Evolutionary conservation across 2,888 invertebrate genomes (phyloP).

Genomic region (Agrochola circellaris): DNA sequence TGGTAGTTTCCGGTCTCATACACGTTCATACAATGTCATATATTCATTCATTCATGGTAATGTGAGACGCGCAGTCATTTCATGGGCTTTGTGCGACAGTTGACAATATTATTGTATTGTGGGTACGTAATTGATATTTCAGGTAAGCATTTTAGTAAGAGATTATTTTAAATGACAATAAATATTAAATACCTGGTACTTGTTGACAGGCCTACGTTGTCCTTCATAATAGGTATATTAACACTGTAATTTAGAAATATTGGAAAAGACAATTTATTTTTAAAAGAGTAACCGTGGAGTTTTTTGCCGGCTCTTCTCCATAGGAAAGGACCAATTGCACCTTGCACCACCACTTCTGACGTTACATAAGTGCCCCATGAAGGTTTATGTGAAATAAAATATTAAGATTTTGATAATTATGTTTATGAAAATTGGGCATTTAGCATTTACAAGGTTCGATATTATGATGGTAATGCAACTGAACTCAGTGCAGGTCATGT

Average conservation of each 20-base stretch:
- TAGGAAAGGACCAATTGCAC: not conserved
- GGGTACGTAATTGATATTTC: slow-evolving; percentile 52
- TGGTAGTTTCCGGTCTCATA: slow-evolving; percentile 52
- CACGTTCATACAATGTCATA: slow-evolving; percentile 27
- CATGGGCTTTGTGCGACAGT: slow-evolving; percentile 20
- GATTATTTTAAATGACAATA: not conserved
- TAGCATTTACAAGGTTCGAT: not conserved
- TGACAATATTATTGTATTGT: slow-evolving; percentile 35
- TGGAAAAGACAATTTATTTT: not conserved
- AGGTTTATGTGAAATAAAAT: not conserved
- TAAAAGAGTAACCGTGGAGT: not conserved
- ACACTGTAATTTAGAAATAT: not conserved
- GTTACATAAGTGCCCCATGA: too few species aligned
- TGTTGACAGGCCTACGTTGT: not conserved
- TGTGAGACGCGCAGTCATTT: slow-evolving; percentile 49
- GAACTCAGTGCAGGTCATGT: too few species aligned
- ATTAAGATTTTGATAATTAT: not conserved
- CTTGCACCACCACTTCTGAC: not conserved
- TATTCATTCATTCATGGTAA: slow-evolving; percentile 42
- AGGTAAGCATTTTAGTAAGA: slow-evolving; percentile 26
- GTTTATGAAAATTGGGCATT: not conserved
- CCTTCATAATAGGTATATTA: too few species aligned
- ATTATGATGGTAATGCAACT: not conserved
- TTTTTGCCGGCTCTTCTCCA: not conserved
- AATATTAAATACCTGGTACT: not conserved